A percentile compares a stretch with the other conserved stretches of the same genome.
Conservation (phyloP, 2,888 invertebrate genomes). For the Cephus rjabovi region DNA sequence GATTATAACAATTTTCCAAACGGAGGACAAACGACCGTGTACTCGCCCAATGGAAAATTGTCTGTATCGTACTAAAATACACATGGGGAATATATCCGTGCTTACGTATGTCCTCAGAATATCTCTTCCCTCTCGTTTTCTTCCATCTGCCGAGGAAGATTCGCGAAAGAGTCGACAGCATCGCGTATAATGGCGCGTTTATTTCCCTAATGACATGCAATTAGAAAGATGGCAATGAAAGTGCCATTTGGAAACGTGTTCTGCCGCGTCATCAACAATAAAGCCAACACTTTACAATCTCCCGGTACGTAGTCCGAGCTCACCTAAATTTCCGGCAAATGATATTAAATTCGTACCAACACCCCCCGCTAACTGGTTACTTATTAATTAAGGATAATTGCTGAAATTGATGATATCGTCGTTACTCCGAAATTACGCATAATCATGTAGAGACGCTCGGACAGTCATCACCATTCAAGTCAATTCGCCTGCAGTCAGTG, state of each 20-base stretch:
- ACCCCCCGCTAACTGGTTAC: conserved; percentile 51
- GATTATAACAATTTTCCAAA: neutral
- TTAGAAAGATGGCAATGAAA: conserved; percentile 63
- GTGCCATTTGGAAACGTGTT: conserved; percentile 58
- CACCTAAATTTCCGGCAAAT: conserved; percentile 54
- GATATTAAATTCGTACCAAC: conserved; percentile 46
- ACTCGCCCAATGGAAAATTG: neutral
- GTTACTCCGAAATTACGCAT: neutral
- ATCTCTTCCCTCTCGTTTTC: neutral
- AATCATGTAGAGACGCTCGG: neutral
- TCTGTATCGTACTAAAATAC: neutral
- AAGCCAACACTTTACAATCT: conserved; percentile 54
- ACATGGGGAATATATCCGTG: neutral
- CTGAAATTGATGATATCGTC: conserved; percentile 57
- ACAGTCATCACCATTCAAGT: neutral
- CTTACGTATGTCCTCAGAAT: neutral
- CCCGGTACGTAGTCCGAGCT: conserved; percentile 38
- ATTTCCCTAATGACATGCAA: conserved; percentile 44
- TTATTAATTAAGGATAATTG: conserved; percentile 63
- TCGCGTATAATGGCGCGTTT: conserved; percentile 31
- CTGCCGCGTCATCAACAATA: conserved; percentile 51
- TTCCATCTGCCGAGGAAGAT: neutral
- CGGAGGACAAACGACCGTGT: neutral
- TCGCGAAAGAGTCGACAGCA: neutral
- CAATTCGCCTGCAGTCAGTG: neutral